Evolutionary conservation across 2,797 vertebrate genomes (phyloP), one percentile per base, ranked within the genome.

Genomic region (Eleutherodactylus coqui): DNA sequence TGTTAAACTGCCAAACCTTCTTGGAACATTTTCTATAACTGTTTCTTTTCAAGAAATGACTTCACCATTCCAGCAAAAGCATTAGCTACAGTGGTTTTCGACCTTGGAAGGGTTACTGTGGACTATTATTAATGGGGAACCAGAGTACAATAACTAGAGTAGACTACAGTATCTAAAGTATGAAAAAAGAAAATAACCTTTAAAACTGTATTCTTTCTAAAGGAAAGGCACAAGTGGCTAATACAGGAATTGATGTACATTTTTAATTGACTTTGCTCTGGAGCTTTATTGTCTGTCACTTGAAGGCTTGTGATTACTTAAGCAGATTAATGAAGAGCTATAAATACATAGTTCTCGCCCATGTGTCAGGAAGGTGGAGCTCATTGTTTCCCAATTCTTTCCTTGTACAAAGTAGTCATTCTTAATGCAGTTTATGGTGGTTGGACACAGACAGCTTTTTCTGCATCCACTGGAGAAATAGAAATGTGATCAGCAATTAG

Each of bases 401-500:
- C 47, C 62, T 73, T 55, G 76, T 55, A 47, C 51, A 60, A 34
- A 32, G 1, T 32, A 79, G 49, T 73, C 45, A 72, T 73, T 7
- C 77, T 36, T 72, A 34, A 73, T 73, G 45, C 84, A 60, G 49
- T 79, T 45, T 62, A 72, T 80, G 21, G 51, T 79, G 29, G 75
- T 47, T 36, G 34, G 64, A 36, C 84, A n/a, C 19, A 51, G 24
- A 38, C 19, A 81, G 24, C 41, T 34, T 76, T 76, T 82, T 47
- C 41, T 64, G 24, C 58, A 82, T 64, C 82, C n/a, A 43, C 51
- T 17, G 21, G 27, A 82, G 70, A 76, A 53, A 81, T 16, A 11
- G 53, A 76, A 75, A 82, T 86, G 45, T 75, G 70, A 86, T 76
- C 79, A 76, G 72, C 43, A 43, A 67, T 86, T 67, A 64, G 32